Conservation (phyloP, 53 echinoderm and acorn worm species). For the Hippasteria phrygiana region DNA sequence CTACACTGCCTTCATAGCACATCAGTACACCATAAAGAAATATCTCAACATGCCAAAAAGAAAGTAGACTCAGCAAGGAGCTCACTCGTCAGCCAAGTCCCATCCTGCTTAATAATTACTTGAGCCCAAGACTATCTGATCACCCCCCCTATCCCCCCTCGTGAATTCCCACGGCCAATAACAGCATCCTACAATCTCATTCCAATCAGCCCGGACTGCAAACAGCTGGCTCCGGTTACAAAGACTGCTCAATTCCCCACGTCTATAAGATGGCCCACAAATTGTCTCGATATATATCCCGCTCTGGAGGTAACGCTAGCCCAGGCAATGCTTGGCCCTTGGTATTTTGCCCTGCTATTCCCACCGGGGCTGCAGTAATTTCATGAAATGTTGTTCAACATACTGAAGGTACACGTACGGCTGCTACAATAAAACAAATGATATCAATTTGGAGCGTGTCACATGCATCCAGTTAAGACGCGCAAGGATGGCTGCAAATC, state of each 20-base stretch:
- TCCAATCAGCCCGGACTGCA: slow-evolving; percentile 43
- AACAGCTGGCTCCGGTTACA: slow-evolving; percentile 45
- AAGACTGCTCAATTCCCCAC: slow-evolving; percentile 8
- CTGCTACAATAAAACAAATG: no score
- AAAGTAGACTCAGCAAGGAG: not conserved
- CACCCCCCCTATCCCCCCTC: no score
- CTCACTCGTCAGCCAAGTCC: not conserved
- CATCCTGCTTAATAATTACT: no score
- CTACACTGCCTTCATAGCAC: not conserved
- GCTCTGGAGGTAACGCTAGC: not conserved
- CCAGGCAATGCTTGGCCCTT: not conserved
- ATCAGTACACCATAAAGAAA: not conserved
- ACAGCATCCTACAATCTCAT: not conserved
- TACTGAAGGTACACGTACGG: not conserved
- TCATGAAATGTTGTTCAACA: not conserved
- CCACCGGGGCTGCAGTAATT: not conserved
- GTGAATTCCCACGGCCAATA: slow-evolving; percentile 36
- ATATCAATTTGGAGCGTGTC: no score
- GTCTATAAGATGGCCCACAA: slow-evolving; percentile 1
- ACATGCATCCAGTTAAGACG: no score
- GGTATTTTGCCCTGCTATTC: not conserved
- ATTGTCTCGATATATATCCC: not conserved
- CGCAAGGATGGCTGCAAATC: no score
- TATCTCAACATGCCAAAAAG: not conserved
- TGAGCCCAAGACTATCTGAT: no score